These are phyloP conservation scores for Lates japonicus DNA, from an alignment of 2,797 vertebrate genomes.

Conservation along the genomic window DNA sequence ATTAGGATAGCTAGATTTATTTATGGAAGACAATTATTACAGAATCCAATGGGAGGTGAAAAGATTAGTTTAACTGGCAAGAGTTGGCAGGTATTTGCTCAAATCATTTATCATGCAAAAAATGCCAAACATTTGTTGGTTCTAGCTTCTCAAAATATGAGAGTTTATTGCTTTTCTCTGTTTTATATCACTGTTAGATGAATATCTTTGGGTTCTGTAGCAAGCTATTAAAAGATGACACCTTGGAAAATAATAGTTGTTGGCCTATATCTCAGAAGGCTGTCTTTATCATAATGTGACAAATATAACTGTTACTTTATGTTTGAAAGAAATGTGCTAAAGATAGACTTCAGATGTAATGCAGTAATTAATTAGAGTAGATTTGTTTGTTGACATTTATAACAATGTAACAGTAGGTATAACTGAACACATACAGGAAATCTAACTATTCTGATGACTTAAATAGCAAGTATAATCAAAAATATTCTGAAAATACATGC, in stretches of 20 bases:
- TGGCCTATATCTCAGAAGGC: no score
- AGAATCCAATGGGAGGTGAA: background rate
- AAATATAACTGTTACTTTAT: background rate
- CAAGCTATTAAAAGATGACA: background rate
- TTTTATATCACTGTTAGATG: slow-evolving; percentile 2
- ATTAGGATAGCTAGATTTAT: background rate
- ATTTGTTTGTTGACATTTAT: background rate
- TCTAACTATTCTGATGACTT: background rate
- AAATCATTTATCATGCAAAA: background rate
- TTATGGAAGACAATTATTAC: background rate
- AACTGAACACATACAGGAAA: background rate
- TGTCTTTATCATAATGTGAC: background rate
- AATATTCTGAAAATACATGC: background rate
- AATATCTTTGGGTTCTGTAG: background rate
- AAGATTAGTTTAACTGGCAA: background rate
- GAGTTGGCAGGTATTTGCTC: background rate
- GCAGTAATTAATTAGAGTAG: background rate
- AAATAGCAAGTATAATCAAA: background rate
- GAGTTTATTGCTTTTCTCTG: background rate
- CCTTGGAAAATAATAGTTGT: background rate
- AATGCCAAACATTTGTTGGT: background rate
- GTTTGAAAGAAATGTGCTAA: slow-evolving; percentile 4
- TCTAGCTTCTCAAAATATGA: background rate
- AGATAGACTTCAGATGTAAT: background rate
- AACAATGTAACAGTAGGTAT: background rate